Evolutionary conservation across 1,140 invertebrate genomes (phyloP), one percentile per base, ranked within the genome.

Genomic region (Drosophila oshimai): DNA sequence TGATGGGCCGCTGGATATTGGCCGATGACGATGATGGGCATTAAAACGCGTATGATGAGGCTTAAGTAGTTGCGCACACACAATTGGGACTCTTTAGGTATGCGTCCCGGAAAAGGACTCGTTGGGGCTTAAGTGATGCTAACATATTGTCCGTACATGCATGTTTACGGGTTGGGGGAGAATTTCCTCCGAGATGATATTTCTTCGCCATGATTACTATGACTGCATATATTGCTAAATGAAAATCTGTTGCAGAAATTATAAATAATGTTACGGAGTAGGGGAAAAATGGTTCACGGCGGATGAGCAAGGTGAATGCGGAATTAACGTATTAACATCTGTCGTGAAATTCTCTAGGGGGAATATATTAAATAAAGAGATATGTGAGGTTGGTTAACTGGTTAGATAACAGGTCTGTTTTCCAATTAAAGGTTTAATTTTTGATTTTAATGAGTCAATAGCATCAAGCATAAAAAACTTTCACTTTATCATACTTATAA

Each of bases 21-120:
- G 71, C 54, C 77, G 75, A 72, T 86, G 80, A 75, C 77, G 75
- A 72, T 86, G 80, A 75, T 86, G 80, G 75, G 72, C 71, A 75
- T 86, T 84, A 86, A 84, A 84, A 73, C 61, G 80, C 80, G 65
- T 64, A 73, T 80, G 80, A 84, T 84, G 80, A 75, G 80, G 72
- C 80, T 86, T 84, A 86, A 84, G 80, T 86, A 86, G 80, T 80
- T 71, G 53, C 42, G 34, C 41, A 55, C 42, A 37, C 36, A 71
- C 64, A 39, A 60, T 54, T 49, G 73, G 57, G 51, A 83, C 47
- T 74, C 68, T 62, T 74, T 50, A 34, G 65, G 50, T 49, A 36
- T 58, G 42, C 28, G 39, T 64, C 54, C 60, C 61, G 60, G 13
- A 13, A 46, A 24, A 31, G 55, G 33, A 47, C 55, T 49, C 24